Conservation (phyloP, 2,888 invertebrate species). For the Lycia hirtaria region DNA sequence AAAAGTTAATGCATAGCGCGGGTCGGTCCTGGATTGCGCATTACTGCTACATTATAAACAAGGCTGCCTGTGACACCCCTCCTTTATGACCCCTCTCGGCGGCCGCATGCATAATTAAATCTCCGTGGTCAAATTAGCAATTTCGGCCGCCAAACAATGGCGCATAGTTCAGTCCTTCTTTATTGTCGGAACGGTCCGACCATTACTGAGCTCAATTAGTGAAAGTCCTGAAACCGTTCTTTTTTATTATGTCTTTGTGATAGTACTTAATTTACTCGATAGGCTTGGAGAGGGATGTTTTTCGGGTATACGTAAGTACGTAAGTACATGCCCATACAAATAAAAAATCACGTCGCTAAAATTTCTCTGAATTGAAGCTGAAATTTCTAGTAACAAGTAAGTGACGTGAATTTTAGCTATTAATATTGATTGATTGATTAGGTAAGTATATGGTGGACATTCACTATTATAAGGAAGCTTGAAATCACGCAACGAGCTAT, state of each 20-base stretch:
- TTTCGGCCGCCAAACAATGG: constrained; percentile 78
- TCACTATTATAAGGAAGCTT: no score
- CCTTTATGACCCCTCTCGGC: constrained; percentile 75
- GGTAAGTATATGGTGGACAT: no score
- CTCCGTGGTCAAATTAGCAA: constrained; percentile 83
- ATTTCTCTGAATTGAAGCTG: no score
- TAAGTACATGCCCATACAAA: no score
- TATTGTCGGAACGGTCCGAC: constrained; percentile 78
- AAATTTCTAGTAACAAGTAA: no score
- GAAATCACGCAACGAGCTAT: no score
- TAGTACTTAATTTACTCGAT: no score
- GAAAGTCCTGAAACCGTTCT: constrained; percentile 55
- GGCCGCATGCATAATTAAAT: constrained; percentile 84
- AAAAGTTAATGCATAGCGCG: constrained; percentile 80
- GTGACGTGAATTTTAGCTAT: no score
- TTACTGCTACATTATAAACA: constrained; percentile 84
- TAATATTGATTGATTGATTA: no score
- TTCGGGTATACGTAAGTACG: no score
- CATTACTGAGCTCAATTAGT: constrained; percentile 74
- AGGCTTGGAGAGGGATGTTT: no score
- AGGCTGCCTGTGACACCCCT: constrained; percentile 78
- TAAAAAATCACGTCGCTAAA: no score
- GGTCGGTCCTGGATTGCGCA: constrained; percentile 74
- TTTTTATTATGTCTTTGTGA: constrained; percentile 61
- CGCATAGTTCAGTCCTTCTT: constrained; percentile 80